These are phyloP conservation scores for Isichthys henryi DNA, from an alignment of 2,113 vertebrate species.

Conservation along the genomic window DNA sequence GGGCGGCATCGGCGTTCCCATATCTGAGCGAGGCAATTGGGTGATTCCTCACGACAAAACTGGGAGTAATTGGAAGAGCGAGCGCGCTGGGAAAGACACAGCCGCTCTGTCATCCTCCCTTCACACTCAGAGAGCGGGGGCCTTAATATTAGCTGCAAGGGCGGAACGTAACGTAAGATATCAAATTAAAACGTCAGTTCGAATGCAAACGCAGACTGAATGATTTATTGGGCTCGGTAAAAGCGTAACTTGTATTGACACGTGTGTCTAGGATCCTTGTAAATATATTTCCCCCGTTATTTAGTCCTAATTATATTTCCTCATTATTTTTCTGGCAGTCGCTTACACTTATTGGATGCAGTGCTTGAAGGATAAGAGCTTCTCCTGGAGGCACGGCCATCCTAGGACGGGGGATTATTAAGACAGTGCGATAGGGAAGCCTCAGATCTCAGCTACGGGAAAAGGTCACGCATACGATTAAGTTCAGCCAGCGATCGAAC, in stretches of 20 bases:
- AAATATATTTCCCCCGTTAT: conserved; percentile 19
- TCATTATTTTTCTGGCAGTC: neutral
- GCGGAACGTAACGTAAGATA: neutral
- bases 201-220: neutral
- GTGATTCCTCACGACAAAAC: conserved; percentile 2
- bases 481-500: neutral
- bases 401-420: neutral
- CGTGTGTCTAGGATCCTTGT: neutral
- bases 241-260: neutral
- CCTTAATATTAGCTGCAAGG: neutral
- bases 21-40: neutral
- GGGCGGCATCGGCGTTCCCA: neutral
- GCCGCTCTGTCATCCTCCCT: neutral
- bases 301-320: conserved; percentile 15
- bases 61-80: conserved; percentile 11
- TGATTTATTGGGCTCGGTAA: conserved; percentile 3
- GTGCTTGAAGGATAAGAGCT: neutral
- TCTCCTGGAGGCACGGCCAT: neutral
- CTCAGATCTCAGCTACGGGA: neutral
- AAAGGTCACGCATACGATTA: neutral
- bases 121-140: neutral
- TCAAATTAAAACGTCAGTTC: neutral
- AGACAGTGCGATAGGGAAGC: neutral
- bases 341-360: neutral
- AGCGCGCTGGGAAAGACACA: neutral